Evolutionary conservation across 2,888 invertebrate species (phyloP).

Genomic region (Lycophotia porphyrea): DNA sequence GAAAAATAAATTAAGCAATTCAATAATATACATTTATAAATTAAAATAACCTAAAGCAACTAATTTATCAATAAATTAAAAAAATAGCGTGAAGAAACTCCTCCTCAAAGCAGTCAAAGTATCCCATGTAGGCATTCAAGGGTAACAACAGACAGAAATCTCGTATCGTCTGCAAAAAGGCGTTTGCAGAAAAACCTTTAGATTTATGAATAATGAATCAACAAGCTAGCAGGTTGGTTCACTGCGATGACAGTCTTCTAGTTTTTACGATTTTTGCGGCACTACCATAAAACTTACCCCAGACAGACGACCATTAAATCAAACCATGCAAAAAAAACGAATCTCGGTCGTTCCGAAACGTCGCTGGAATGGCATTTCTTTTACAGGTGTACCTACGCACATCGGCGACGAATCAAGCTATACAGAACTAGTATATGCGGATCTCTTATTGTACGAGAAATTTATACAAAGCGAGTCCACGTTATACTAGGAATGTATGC

Average conservation of each 20-base stretch:
- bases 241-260: neutral
- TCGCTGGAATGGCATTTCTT: slow-evolving; percentile 19
- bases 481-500: too few species aligned
- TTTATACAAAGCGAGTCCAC: too few species aligned
- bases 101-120: too few species aligned
- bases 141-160: neutral
- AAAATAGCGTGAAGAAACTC: too few species aligned
- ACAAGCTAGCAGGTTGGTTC: neutral
- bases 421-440: too few species aligned
- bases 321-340: slow-evolving; percentile 34
- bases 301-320: slow-evolving; percentile 21
- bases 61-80: too few species aligned
- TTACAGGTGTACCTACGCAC: neutral
- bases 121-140: too few species aligned
- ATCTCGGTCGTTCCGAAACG: neutral
- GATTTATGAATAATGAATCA: neutral
- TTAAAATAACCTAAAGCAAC: too few species aligned
- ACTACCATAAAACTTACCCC: slow-evolving; percentile 11
- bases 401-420: too few species aligned
- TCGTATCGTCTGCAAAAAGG: neutral
- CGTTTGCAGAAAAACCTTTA: neutral
- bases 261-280: slow-evolving; percentile 16
- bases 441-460: too few species aligned
- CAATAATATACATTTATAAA: too few species aligned
- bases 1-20: too few species aligned